A percentile compares a stretch with the other conserved stretches of the same genome.
phyloP scores from a whole-genome alignment of 1,140 invertebrate genomes.

The Drosophila nannoptera region DNA sequence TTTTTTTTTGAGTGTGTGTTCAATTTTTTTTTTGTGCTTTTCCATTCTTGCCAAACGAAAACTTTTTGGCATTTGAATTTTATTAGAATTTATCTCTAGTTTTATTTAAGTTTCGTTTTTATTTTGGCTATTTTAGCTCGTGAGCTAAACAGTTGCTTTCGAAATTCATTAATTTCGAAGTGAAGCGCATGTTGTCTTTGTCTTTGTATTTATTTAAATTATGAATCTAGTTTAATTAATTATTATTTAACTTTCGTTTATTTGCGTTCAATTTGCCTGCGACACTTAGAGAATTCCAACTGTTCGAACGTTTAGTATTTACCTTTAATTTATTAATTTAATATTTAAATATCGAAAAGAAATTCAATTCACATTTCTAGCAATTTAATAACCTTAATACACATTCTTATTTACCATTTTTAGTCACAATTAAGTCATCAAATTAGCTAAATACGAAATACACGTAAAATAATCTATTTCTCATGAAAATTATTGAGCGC shows the following conservation, averaged over 20 bases:
- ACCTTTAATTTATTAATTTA: constrained; percentile 23
- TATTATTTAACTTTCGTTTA: not conserved
- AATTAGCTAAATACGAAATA: not conserved
- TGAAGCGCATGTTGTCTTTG: constrained; percentile 47
- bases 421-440: constrained; percentile 29
- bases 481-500: not conserved
- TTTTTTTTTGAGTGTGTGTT: constrained; percentile 4
- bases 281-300: constrained; percentile 68
- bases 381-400: constrained; percentile 1
- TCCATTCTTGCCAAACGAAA: constrained; percentile 57
- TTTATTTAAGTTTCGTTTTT: constrained; percentile 28
- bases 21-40: too few relatives aligned
- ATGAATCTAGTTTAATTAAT: constrained; percentile 37
- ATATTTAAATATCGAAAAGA: constrained; percentile 6
- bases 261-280: constrained; percentile 9
- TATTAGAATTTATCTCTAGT: constrained; percentile 30
- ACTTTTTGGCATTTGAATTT: constrained; percentile 57
- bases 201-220: constrained; percentile 43
- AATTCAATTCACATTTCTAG: constrained; percentile 1
- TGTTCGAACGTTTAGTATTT: constrained; percentile 13
- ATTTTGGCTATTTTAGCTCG: constrained; percentile 51
- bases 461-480: constrained; percentile 8
- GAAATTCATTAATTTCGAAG: constrained; percentile 9
- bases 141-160: constrained; percentile 44
- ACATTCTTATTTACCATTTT: not conserved